phyloP scores from a whole-genome alignment of 2,888 invertebrate genomes.

The Yponomeuta plumbellus region DNA sequence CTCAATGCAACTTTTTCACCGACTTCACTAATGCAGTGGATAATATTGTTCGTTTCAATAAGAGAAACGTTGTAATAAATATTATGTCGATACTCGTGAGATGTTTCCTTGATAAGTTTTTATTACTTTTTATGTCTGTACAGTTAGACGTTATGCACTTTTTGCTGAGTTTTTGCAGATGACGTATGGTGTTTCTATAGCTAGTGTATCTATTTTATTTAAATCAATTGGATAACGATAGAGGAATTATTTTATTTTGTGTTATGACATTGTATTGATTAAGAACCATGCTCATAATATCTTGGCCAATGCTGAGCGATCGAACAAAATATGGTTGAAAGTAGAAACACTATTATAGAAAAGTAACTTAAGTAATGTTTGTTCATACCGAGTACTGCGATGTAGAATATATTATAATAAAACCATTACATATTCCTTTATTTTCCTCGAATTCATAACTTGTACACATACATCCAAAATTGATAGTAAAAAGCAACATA shows the following conservation, averaged over 20 bases:
- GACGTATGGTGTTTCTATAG: constrained; percentile 64
- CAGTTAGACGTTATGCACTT: constrained; percentile 69
- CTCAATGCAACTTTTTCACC: constrained; percentile 70
- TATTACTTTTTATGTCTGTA: constrained; percentile 57
- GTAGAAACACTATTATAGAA: constrained; percentile 68
- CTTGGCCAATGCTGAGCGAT: constrained; percentile 55
- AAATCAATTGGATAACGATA: constrained; percentile 69
- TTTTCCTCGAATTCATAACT: constrained; percentile 73
- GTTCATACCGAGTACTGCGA: constrained; percentile 72
- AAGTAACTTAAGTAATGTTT: constrained; percentile 72
- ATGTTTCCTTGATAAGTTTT: constrained; percentile 56
- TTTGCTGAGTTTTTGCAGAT: constrained; percentile 59
- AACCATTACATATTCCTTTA: constrained; percentile 73
- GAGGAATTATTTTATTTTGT: constrained; percentile 55
- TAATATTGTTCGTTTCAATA: constrained; percentile 62
- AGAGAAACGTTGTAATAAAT: constrained; percentile 63
- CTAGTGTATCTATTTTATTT: constrained; percentile 65
- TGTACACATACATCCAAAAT: constrained; percentile 76
- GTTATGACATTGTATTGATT: constrained; percentile 54
- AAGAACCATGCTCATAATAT: constrained; percentile 56
- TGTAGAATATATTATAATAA: constrained; percentile 69
- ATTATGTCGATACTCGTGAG: constrained; percentile 46
- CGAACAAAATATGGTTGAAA: constrained; percentile 67
- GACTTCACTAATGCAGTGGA: constrained; percentile 62
- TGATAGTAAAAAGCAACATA: constrained; percentile 77